Percentiles rank a stretch among this genome's conserved stretches.
Evolutionary conservation across 2,797 vertebrate genomes (phyloP).

Genomic region (Todus mexicanus): DNA sequence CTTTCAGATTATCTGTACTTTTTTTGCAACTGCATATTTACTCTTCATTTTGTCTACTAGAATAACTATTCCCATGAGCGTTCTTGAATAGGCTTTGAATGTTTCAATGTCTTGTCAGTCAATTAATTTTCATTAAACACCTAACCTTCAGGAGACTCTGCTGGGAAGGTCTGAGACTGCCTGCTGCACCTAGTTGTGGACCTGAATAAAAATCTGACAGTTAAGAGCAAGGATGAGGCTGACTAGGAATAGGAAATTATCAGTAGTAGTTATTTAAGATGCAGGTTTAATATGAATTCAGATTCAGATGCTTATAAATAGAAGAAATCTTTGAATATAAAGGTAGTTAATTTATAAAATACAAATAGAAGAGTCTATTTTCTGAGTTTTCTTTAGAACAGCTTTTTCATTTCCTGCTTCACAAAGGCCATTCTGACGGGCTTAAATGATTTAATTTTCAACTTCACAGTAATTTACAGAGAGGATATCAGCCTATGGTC

Average conservation of each 20-base stretch:
- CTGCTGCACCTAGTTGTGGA: conserved; percentile 11
- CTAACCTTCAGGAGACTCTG: background rate
- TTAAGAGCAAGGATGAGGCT: conserved; percentile 6
- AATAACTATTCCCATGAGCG: background rate
- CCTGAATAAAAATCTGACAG: conserved; percentile 46
- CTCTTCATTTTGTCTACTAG: background rate
- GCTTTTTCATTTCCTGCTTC: background rate
- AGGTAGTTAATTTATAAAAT: background rate
- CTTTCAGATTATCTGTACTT: background rate
- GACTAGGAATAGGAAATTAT: background rate
- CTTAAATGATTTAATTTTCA: background rate
- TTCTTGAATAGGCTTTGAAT: background rate
- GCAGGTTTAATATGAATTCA: background rate
- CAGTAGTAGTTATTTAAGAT: background rate
- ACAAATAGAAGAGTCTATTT: background rate
- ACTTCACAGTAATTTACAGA: background rate
- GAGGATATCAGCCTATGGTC: background rate
- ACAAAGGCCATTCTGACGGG: background rate
- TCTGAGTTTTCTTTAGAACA: background rate
- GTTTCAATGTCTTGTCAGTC: conserved; percentile 9
- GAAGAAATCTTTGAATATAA: background rate
- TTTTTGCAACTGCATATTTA: background rate
- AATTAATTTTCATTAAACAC: conserved; percentile 43
- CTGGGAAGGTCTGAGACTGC: background rate
- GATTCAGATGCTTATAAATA: background rate